Percentiles rank a stretch among this genome's conserved stretches.
These are phyloP conservation scores for Pholis gunnellus DNA, from an alignment of 2,113 vertebrate species.

Conservation along the genomic window DNA sequence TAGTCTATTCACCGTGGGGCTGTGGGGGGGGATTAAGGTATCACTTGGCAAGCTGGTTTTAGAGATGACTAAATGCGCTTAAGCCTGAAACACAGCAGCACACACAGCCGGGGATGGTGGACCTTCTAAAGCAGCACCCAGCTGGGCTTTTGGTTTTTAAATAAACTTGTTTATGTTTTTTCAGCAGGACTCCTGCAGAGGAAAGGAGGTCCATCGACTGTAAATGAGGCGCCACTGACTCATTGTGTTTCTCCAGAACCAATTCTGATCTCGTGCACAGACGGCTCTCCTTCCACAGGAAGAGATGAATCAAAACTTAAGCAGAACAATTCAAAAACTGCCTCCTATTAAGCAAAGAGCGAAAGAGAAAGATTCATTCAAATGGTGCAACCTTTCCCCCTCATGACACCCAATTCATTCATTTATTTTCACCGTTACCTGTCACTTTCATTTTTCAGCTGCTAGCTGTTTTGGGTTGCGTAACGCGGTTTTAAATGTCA, in stretches of 20 bases:
- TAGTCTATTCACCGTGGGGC: constrained; percentile 39
- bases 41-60: constrained; percentile 67
- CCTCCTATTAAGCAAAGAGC: neutral
- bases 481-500: neutral
- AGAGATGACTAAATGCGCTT: constrained; percentile 67
- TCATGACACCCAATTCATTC: too few species aligned
- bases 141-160: constrained; percentile 1
- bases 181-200: too few species aligned
- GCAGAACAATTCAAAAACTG: constrained; percentile 4
- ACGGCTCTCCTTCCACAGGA: constrained; percentile 12
- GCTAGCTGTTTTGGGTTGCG: neutral
- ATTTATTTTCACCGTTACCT: neutral
- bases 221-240: too few species aligned
- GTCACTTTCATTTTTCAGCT: neutral
- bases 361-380: neutral
- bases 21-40: constrained; percentile 67
- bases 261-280: neutral
- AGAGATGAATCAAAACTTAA: constrained; percentile 28
- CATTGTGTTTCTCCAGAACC: neutral
- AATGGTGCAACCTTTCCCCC: constrained; percentile 5
- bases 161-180: neutral
- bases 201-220: too few species aligned
- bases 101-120: constrained; percentile 6
- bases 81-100: constrained; percentile 59
- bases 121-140: constrained; percentile 8